Base-by-base conservation (phyloP, 2,888 invertebrate genomes). In the Leuctra nigra region DNA sequence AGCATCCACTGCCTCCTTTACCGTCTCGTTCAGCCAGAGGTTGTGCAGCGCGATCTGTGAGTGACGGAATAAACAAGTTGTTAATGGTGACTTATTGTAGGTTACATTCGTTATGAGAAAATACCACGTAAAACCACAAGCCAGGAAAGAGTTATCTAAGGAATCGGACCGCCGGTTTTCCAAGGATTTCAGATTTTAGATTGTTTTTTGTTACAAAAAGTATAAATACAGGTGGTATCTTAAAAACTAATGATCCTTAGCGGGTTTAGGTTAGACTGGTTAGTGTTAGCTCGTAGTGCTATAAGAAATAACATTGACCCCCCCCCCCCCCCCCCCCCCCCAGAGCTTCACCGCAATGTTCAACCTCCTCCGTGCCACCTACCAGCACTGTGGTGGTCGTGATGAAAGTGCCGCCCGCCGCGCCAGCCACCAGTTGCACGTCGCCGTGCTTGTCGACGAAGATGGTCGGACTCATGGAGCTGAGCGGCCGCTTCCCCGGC, bases 391-490 rank as follows among this genome's bases (percentile, higher is more conserved):
- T 70, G 2, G 77, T 69, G 1, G 79, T 75, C 4, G 77, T 78
- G 60, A 80, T 80, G 60, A 70, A 72, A 0, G 77, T 74, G 1
- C 80, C 80, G 6, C 80, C 80, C 3, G 78, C 74, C 1, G 74
- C 77, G 1, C 79, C 80, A 20, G 73, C 68, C 50, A 52, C 52
- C 7, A 52, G 22, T 1, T n/a, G 14, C 0, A 82, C 86, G 53
- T 83, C 75, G 4, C 81, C 81, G 11, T 81, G 70, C 4, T 72
- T 70, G 63, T 87, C 80, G 3, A 88, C 71, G 13, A 95, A 74
- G 46, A 97, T 82, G 23, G 84, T 78, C 0, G 96, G 96, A 59
- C 83, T 83, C 92, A 94, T 96, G 0, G 94, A 94, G 18, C 94
- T 94, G 65, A 94, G 74, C 0, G 96, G 91, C 38, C 88, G 78